Evolutionary conservation across 2,888 invertebrate genomes (phyloP), one percentile per base, ranked within the genome.

Genomic region (Schizotus pectinicornis): DNA sequence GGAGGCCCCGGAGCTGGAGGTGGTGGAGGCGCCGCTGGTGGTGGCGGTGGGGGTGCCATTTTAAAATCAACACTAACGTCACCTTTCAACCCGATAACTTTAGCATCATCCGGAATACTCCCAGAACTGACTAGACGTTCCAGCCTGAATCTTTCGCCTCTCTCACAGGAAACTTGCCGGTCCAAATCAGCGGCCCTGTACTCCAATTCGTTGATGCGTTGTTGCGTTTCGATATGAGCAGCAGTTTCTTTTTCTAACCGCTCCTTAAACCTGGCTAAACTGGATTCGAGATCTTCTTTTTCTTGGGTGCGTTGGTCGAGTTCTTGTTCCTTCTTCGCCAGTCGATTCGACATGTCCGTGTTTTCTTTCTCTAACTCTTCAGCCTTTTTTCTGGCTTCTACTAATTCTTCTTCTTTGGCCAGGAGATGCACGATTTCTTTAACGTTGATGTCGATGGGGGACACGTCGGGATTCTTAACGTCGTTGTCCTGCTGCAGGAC

Each of bases 311-410:
- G 87, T 71, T 92, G 85, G 81, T 96, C 96, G 62, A 95, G 82
- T 77, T 96, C 95, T 79, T 94, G 93, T 79, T 97, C 97, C 80
- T 91, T 95, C 74, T 95, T 94, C 3, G 94, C 90, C 54, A 97
- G 81, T 72, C 91, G 90, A 1, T 91, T 90, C 35, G 92, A 90
- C 75, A 97, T 84, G 67, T 96, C 95, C 1, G 88, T 87, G 76
- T 94, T 95, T 72, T 95, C 94, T 62, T 89, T 89, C 77, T 96
- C 94, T 49, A 95, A 77, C 72, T 92, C 92, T 48, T 94, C 92
- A 0, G 96, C 92, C 71, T 94, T 93, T 49, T 86, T 88, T 64
- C 92, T 86, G 0, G 95, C 94, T 3, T 91, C 93, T 0, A 92
- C 90, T 37, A 97, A 80, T 75, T 96, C 95, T 75, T 95, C 95